phyloP scores from a whole-genome alignment of 2,888 invertebrate genomes.

The Camponotus fellah region DNA sequence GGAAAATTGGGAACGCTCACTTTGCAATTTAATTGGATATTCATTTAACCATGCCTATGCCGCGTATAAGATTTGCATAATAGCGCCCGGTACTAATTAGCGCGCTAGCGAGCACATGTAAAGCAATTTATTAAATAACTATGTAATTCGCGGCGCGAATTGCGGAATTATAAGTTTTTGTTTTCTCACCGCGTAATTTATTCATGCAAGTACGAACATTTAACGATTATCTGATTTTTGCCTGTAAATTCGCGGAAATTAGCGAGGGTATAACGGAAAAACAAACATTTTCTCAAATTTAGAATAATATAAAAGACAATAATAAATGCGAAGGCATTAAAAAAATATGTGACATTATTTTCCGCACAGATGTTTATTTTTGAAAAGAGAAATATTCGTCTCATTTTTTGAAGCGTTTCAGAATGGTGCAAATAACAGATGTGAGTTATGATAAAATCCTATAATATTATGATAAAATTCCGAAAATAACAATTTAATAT shows the following conservation, averaged over 20 bases:
- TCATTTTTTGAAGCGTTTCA: not conserved
- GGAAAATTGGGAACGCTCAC: conserved; percentile 70
- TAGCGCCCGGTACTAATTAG: conserved; percentile 51
- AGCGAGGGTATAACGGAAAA: conserved; percentile 9
- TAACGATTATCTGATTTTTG: conserved; percentile 50
- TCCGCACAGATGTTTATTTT: not conserved
- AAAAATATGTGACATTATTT: not conserved
- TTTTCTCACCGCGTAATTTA: conserved; percentile 42
- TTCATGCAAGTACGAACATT: conserved; percentile 52
- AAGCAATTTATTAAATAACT: conserved; percentile 56
- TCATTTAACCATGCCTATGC: conserved; percentile 69
- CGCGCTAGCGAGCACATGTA: conserved; percentile 49
- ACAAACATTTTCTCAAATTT: conserved; percentile 25
- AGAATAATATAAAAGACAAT: not conserved
- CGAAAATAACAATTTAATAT: conserved; percentile 34
- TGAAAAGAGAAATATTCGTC: not conserved
- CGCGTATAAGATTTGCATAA: conserved; percentile 57
- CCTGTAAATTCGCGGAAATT: conserved; percentile 18
- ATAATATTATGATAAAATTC: not conserved
- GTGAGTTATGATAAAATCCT: not conserved
- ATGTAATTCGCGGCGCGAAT: conserved; percentile 49
- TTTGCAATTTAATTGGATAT: conserved; percentile 73
- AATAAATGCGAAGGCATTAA: not conserved
- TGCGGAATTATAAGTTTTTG: conserved; percentile 53
- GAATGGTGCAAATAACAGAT: not conserved